Evolutionary conservation across 2,113 vertebrate genomes (phyloP).

Genomic region (Macrotis lagotis): DNA sequence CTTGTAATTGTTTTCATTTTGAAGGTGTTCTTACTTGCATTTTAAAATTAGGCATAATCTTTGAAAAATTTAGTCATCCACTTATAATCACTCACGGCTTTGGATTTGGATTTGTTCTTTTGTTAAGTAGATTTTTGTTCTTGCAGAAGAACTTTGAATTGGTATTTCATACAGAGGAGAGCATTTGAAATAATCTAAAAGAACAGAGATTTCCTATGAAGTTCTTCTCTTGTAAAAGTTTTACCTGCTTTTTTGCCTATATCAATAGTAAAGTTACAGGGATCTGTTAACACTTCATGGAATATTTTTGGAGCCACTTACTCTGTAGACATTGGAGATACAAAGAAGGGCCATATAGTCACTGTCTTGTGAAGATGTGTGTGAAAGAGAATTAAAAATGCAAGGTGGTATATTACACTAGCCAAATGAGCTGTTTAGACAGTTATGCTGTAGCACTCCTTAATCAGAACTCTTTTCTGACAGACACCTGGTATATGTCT

Average conservation of each 20-base stretch:
- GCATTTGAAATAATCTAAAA: neutral
- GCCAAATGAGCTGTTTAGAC: neutral
- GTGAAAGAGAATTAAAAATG: neutral
- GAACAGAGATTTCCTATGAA: neutral
- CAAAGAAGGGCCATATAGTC: neutral
- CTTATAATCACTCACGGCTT: neutral
- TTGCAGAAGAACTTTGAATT: neutral
- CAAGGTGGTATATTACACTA: neutral
- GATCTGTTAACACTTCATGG: neutral
- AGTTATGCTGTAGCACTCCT: neutral
- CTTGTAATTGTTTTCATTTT: neutral
- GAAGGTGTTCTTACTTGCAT: neutral
- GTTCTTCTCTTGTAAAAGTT: neutral
- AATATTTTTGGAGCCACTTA: neutral
- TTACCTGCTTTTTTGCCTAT: neutral
- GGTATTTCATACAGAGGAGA: too few relatives aligned
- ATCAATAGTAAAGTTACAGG: neutral
- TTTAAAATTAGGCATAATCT: conserved; percentile 1
- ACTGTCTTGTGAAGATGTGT: neutral
- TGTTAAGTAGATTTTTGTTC: neutral
- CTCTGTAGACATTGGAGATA: neutral
- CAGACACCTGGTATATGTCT: neutral
- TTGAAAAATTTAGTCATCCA: neutral
- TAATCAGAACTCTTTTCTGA: neutral
- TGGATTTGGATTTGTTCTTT: neutral